A percentile compares a stretch with the other conserved stretches of the same genome.
Evolutionary conservation across 2,888 invertebrate genomes (phyloP).

Genomic region (Coecobrya sp.): DNA sequence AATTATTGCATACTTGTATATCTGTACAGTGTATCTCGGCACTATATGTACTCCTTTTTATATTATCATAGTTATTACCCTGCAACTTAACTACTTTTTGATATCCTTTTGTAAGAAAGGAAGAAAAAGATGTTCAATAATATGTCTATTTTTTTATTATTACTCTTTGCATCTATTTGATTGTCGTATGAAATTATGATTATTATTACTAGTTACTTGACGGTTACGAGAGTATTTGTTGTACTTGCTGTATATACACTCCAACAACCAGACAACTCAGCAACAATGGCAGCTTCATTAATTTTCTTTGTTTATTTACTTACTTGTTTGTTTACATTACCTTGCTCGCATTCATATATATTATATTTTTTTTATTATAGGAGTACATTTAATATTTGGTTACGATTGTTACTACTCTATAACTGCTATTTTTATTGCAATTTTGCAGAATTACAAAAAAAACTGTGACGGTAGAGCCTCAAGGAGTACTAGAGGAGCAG

Average conservation of each 20-base stretch:
- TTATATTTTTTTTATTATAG: too few species aligned
- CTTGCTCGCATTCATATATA: neutral
- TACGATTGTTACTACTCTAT: neutral
- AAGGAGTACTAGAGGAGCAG: too few species aligned
- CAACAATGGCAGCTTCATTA: neutral
- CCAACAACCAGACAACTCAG: neutral
- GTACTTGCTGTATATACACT: neutral
- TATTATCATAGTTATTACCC: neutral
- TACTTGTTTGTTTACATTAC: neutral
- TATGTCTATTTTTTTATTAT: neutral
- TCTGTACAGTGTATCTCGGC: too few species aligned
- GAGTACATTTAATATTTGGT: neutral
- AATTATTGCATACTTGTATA: too few species aligned
- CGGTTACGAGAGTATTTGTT: neutral
- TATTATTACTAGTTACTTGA: neutral
- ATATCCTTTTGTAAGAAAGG: neutral
- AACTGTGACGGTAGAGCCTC: too few species aligned
- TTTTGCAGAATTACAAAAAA: neutral
- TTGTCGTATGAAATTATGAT: conserved; percentile 5
- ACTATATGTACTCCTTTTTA: too few species aligned
- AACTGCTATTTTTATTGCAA: too few species aligned
- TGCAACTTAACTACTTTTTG: neutral
- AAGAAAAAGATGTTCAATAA: conserved; percentile 24
- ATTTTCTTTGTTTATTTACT: neutral
- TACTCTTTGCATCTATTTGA: neutral